Conservation (phyloP, 2,113 vertebrate genomes). For the Danionella cerebrum region DNA sequence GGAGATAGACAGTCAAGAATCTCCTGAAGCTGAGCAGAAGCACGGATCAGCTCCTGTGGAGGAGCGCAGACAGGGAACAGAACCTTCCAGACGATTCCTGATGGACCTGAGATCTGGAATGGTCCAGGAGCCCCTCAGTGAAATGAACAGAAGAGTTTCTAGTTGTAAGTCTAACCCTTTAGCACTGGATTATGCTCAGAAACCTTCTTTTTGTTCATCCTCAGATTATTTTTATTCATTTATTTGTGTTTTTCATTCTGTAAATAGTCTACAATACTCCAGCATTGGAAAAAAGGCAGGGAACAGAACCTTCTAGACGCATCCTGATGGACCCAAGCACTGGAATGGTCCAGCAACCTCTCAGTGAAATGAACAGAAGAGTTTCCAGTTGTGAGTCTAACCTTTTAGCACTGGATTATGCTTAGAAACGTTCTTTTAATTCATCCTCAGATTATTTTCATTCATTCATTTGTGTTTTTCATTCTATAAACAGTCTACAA, state of each 20-base stretch:
- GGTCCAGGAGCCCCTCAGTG: slow-evolving; percentile 41
- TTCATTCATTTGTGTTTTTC: too few species aligned
- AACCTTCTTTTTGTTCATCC: too few species aligned
- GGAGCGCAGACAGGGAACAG: slow-evolving; percentile 45
- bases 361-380: slow-evolving; percentile 26
- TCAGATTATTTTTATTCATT: too few species aligned
- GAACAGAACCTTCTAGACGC: neutral
- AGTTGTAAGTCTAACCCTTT: slow-evolving; percentile 7
- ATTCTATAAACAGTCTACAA: neutral
- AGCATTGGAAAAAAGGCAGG: neutral
- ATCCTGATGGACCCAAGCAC: neutral
- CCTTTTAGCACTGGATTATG: too few species aligned
- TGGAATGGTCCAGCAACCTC: neutral
- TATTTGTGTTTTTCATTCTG: too few species aligned
- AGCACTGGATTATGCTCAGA: too few species aligned
- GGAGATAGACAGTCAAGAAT: neutral
- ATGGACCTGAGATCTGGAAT: slow-evolving; percentile 48
- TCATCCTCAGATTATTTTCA: too few species aligned
- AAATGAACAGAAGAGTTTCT: slow-evolving; percentile 44
- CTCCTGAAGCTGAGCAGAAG: neutral
- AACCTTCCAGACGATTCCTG: slow-evolving; percentile 48
- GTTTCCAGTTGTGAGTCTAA: neutral
- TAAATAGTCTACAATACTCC: neutral
- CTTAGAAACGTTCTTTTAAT: too few species aligned
- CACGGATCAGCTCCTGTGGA: neutral